Base-by-base conservation (phyloP, 2,888 invertebrate genomes). In the Euproctis similis region DNA sequence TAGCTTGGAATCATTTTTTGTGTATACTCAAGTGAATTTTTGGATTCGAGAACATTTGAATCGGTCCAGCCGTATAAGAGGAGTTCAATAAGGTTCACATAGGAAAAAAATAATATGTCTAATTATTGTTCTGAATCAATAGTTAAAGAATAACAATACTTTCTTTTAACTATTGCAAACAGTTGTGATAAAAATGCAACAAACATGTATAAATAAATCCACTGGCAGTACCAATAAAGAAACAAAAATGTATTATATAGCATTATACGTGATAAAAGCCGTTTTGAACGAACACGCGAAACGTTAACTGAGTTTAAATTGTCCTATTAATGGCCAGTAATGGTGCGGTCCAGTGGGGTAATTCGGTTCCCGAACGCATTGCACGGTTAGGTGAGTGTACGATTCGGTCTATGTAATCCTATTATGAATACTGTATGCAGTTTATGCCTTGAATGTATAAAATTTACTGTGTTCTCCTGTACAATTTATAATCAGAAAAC, bases 241-340 rank as follows among this genome's bases (percentile, higher is more conserved):
- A 61, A 58, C 53, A 49, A 47, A 42, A 48, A 42, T 48, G 53
- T 59, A 51, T 53, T 54, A 59, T 55, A 48, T 42, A 14, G 51
- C 57, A 56, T 62, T 61, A 60, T 56, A 65, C 62, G 66, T 62
- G 60, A 55, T 65, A 58, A 61, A 59, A 51, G 62, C 54, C 49
- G 50, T 53, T 59, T 55, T 42, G 48, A 49, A 50, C 46, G 58
- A 54, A 57, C 61, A 59, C 58, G 54, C 60, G 53, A 50, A 62
- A 59, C 61, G 61, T 48, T 65, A 59, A 59, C 59, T 53, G 59
- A 47, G 57, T 53, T 57, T 53, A 58, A 66, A 67, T 67, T 63
- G 61, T 59, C 63, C 62, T 59, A 62, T 57, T 64, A 64, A 65
- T 63, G 63, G 53, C 46, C 46, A 53, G 55, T 63, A 58, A 64